Evolutionary conservation across 1,140 invertebrate species (phyloP).

Genomic region (Grapholita molesta): DNA sequence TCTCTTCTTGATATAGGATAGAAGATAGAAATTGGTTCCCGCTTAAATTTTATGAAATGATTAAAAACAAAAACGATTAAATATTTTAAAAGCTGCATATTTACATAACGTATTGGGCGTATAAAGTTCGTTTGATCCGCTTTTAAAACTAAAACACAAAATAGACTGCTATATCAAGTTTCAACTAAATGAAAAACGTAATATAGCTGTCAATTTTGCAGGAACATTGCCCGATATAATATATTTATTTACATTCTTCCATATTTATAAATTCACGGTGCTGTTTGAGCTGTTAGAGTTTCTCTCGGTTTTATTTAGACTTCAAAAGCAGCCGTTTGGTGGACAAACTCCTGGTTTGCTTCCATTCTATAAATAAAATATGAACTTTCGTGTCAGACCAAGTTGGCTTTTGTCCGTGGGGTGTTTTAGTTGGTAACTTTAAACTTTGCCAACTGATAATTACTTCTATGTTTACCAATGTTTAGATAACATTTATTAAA

Average conservation of each 20-base stretch:
- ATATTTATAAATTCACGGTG: not conserved
- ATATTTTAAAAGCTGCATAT: too few relatives aligned
- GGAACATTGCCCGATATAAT: not conserved
- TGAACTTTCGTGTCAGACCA: not conserved
- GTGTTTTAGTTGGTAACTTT: not conserved
- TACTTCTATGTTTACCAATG: too few relatives aligned
- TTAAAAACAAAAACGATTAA: too few relatives aligned
- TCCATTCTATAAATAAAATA: slow-evolving; percentile 8
- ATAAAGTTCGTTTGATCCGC: too few relatives aligned
- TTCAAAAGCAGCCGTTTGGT: not conserved
- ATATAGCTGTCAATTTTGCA: not conserved
- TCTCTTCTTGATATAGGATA: too few relatives aligned
- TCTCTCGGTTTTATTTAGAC: not conserved
- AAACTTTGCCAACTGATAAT: too few relatives aligned
- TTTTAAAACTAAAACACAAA: too few relatives aligned
- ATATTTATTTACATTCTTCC: not conserved
- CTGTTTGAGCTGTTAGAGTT: not conserved
- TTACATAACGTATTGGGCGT: too few relatives aligned
- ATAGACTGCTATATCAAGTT: not conserved
- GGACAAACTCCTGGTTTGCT: not conserved
- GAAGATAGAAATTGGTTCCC: too few relatives aligned
- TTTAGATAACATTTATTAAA: too few relatives aligned
- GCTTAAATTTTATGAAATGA: too few relatives aligned
- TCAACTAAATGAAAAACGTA: not conserved
- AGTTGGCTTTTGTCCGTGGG: not conserved